phyloP scores from a whole-genome alignment of 2,797 vertebrate species.

The Tragelaphus oryx region DNA sequence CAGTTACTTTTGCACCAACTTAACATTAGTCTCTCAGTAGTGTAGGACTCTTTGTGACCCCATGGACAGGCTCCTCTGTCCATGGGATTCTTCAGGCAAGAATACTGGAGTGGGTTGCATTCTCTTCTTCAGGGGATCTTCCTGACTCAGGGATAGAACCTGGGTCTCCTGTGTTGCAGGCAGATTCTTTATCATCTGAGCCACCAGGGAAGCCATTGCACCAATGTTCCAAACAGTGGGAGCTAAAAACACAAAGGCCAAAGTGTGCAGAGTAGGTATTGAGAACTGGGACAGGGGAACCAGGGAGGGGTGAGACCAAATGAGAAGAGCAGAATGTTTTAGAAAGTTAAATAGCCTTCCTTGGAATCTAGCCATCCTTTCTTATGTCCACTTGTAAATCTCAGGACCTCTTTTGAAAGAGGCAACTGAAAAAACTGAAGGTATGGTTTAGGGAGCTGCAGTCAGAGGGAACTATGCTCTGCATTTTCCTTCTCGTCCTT shows the following conservation, averaged over 20 bases:
- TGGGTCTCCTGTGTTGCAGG: not conserved
- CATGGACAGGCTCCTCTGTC: not conserved
- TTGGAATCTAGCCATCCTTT: not conserved
- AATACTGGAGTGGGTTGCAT: not conserved
- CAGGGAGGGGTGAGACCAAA: not conserved
- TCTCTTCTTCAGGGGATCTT: not conserved
- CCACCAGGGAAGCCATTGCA: not conserved
- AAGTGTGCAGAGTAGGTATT: not conserved
- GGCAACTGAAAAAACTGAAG: not conserved
- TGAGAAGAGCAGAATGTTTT: not conserved
- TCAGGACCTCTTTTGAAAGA: not conserved
- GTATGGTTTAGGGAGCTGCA: not conserved
- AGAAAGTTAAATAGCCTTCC: not conserved
- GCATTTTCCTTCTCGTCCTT: not conserved
- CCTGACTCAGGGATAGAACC: not conserved
- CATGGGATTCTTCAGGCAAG: not conserved
- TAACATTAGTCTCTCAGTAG: not conserved
- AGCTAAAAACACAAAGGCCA: not conserved
- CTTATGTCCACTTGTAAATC: not conserved
- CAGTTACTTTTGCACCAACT: not conserved
- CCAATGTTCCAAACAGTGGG: not conserved
- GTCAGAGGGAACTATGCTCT: not conserved
- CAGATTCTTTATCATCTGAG: not conserved
- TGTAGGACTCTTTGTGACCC: not conserved
- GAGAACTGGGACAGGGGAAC: not conserved